These are phyloP conservation scores for Tyto alba DNA, from an alignment of 2,113 vertebrate genomes.

Conservation along the genomic window DNA sequence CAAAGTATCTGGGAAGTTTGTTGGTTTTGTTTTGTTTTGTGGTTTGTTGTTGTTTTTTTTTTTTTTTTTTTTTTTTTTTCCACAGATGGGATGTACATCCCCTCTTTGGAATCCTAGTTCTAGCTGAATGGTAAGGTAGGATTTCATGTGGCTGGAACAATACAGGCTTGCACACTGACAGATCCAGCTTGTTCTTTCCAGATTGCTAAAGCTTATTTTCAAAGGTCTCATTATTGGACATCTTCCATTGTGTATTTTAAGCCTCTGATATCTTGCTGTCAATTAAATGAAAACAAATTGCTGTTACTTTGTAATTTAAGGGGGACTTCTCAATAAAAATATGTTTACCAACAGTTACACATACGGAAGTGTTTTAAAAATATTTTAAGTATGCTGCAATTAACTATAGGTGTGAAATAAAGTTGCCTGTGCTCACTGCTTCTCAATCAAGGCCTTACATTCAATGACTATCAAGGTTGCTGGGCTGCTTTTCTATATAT, in stretches of 20 bases:
- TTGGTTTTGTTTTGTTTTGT: background rate
- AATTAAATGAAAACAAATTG: slow-evolving; percentile 41
- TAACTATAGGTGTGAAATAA: slow-evolving; percentile 31
- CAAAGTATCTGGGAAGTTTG: background rate
- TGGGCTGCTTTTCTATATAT: background rate
- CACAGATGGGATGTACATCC: background rate
- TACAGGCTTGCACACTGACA: background rate
- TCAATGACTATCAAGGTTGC: background rate
- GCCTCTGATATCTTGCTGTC: slow-evolving; percentile 26
- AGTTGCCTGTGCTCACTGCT: background rate
- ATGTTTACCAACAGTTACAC: slow-evolving; percentile 2
- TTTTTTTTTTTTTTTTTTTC: no score
- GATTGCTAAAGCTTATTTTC: slow-evolving; percentile 25
- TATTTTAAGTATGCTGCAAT: background rate
- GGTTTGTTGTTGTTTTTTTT: no score
- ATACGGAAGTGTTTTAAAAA: slow-evolving; percentile 1
- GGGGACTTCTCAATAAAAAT: slow-evolving; percentile 14
- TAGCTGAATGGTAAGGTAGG: background rate
- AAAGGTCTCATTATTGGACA: slow-evolving; percentile 37
- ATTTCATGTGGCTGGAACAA: background rate
- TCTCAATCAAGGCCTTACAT: background rate
- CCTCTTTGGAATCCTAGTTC: background rate
- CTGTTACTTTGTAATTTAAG: slow-evolving; percentile 30
- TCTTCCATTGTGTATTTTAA: slow-evolving; percentile 52
- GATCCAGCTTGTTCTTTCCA: slow-evolving; percentile 9